These are phyloP conservation scores for Cyrtorhinus lividipennis DNA, from an alignment of 1,140 invertebrate species.

Conservation along the genomic window DNA sequence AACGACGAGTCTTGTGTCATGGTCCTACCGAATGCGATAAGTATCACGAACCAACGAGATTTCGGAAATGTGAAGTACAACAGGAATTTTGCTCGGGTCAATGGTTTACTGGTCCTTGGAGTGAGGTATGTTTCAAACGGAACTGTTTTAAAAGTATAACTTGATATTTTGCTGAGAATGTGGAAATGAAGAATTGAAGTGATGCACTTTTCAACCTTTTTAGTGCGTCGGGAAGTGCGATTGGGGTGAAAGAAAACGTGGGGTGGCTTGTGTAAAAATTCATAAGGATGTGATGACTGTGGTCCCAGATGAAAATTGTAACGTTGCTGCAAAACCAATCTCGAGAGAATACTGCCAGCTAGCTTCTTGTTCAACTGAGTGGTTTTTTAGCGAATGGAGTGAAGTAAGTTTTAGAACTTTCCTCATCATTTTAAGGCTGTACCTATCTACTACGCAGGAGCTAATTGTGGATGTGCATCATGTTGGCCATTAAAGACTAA, in stretches of 20 bases:
- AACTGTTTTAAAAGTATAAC: neutral
- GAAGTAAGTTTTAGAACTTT: neutral
- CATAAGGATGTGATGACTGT: neutral
- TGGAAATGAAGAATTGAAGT: too few relatives aligned
- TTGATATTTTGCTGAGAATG: too few relatives aligned
- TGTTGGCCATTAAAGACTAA: too few relatives aligned
- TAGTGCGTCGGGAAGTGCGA: neutral
- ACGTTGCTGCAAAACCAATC: neutral
- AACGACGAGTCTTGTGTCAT: neutral
- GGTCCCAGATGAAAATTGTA: neutral
- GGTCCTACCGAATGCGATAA: neutral
- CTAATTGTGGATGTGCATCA: too few relatives aligned
- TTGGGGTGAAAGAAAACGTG: neutral
- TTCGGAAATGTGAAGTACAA: neutral
- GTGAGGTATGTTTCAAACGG: neutral
- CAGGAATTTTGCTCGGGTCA: constrained; percentile 1
- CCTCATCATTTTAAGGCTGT: too few relatives aligned
- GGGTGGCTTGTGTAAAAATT: neutral
- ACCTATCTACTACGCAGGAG: too few relatives aligned
- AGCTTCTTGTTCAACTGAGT: neutral
- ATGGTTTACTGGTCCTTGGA: neutral
- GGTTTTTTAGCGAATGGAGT: neutral
- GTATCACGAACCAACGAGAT: neutral
- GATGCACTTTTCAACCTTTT: too few relatives aligned
- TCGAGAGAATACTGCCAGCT: neutral